Evolutionary conservation across 2,113 vertebrate species (phyloP).

Genomic region (Oryzias curvinotus): DNA sequence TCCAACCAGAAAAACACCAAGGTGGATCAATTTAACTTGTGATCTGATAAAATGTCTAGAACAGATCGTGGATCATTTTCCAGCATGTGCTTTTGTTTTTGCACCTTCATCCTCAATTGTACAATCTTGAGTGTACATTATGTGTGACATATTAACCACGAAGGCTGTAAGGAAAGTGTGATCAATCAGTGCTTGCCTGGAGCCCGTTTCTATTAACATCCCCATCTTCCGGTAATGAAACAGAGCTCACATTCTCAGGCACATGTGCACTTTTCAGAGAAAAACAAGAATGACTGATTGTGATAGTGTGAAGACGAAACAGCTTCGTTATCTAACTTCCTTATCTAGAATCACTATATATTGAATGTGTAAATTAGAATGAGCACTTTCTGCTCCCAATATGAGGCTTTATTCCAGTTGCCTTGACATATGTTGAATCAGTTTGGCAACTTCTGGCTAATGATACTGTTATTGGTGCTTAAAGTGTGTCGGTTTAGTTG

Average conservation of each 20-base stretch:
- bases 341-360: slow-evolving; percentile 36
- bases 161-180: slow-evolving; percentile 29
- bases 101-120: slow-evolving; percentile 9
- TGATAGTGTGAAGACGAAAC: slow-evolving; percentile 16
- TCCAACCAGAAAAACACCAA: background rate
- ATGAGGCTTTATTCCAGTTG: background rate
- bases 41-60: background rate
- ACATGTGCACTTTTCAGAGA: slow-evolving; percentile 1
- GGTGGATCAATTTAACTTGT: background rate
- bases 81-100: slow-evolving; percentile 30
- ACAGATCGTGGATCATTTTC: background rate
- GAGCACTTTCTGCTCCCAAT: slow-evolving; percentile 13
- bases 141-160: slow-evolving; percentile 14
- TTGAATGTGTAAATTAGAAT: slow-evolving; percentile 32
- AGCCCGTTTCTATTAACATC: slow-evolving; percentile 49
- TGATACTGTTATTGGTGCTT: slow-evolving; percentile 18
- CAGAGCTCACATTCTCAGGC: background rate
- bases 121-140: background rate
- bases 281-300: slow-evolving; percentile 3
- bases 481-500: slow-evolving; percentile 12
- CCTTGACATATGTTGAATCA: slow-evolving; percentile 6
- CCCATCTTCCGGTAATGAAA: slow-evolving; percentile 44
- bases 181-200: slow-evolving; percentile 45
- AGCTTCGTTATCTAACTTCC: slow-evolving; percentile 37
- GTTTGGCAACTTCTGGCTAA: slow-evolving; percentile 12